Conservation (phyloP, 1,140 invertebrate genomes). For the Homalodisca vitripennis region DNA sequence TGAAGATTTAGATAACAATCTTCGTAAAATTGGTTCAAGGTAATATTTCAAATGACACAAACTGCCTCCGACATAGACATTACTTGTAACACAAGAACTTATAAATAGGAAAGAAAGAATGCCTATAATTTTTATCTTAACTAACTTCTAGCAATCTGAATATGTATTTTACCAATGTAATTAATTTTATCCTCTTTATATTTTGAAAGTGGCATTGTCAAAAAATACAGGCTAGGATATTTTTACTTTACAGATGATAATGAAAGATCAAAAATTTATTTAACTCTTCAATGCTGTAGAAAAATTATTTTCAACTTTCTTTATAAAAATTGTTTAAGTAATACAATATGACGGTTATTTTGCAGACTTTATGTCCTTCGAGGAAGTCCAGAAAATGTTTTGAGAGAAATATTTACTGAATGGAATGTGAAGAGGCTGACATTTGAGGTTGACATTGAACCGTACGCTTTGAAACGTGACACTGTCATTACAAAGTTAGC, state of each 20-base stretch:
- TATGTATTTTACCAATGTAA: not conserved
- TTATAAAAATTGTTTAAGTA: slow-evolving; percentile 3
- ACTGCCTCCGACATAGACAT: not conserved
- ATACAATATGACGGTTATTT: slow-evolving; percentile 24
- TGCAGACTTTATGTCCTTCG: slow-evolving; percentile 62
- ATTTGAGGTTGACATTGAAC: slow-evolving; percentile 70
- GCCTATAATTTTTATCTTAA: not conserved
- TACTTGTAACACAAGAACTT: not conserved
- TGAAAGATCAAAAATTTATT: not conserved
- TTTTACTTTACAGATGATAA: not conserved
- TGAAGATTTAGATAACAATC: slow-evolving; percentile 62
- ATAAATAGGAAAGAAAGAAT: not conserved
- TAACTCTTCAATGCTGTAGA: slow-evolving; percentile 36
- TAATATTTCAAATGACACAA: slow-evolving; percentile 22
- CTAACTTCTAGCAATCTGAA: not conserved
- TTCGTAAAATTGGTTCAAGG: slow-evolving; percentile 51
- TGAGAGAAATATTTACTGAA: slow-evolving; percentile 62
- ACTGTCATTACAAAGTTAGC: slow-evolving; percentile 59
- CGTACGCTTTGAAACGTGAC: slow-evolving; percentile 63
- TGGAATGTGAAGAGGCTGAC: slow-evolving; percentile 68
- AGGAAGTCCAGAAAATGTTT: slow-evolving; percentile 61
- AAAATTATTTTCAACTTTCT: slow-evolving; percentile 47
- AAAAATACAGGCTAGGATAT: not conserved
- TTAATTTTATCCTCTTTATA: not conserved
- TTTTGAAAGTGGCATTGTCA: not conserved